Conservation (phyloP, 2,888 invertebrate species). For the Caenorhabditis sp. region DNA sequence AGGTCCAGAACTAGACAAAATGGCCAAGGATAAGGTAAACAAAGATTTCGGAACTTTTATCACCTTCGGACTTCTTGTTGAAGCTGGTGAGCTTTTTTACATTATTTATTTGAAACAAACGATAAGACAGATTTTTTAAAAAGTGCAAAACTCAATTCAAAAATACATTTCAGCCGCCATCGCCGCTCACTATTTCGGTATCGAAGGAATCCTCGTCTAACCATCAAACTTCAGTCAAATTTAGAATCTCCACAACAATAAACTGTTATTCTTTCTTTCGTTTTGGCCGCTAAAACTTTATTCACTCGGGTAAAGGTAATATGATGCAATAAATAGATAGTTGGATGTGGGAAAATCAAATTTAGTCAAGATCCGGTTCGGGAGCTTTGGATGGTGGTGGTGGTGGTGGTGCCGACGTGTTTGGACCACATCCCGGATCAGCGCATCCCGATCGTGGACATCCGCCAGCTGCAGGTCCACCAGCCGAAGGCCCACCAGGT, state of each 20-base stretch:
- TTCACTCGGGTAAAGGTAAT: background rate
- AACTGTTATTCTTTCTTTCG: no score
- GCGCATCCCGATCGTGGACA: conserved; percentile 31
- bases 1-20: conserved; percentile 40
- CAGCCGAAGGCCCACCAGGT: conserved; percentile 27
- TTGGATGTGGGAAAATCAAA: background rate
- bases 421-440: conserved; percentile 9
- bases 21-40: conserved; percentile 38
- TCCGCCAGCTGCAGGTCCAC: conserved; percentile 34
- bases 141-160: background rate
- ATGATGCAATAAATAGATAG: background rate
- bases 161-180: conserved; percentile 41
- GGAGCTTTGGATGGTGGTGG: conserved; percentile 43
- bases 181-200: conserved; percentile 39
- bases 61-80: conserved; percentile 38
- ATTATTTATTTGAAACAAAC: background rate
- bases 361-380: conserved; percentile 64
- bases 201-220: conserved; percentile 38
- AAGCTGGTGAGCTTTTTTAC: conserved; percentile 30
- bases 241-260: no score
- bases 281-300: no score
- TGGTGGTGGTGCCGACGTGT: conserved; percentile 11
- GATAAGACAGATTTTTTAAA: no score
- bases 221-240: background rate
- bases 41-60: conserved; percentile 39